Base-by-base conservation (phyloP, 53 echinoderm and acorn worm species). In the Echinometra lucunter region DNA sequence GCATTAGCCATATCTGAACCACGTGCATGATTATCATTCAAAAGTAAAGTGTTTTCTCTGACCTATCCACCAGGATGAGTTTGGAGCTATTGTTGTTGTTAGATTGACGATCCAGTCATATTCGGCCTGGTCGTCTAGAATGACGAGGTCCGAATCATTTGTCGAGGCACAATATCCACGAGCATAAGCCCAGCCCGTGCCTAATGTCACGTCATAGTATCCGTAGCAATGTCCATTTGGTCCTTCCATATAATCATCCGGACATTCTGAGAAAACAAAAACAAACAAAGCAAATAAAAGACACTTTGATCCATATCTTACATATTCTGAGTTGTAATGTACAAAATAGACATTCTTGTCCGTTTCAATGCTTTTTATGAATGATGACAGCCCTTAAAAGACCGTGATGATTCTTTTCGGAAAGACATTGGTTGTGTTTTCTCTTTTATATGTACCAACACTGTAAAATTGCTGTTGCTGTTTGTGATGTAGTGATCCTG, bases 51-150 rank as follows among this genome's bases (percentile, higher is more conserved):
- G 11, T 69, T 10, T 30, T 69, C 69, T 10, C 95, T 45, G 28
- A 97, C 97, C 97, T 38, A 97, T 93, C 97, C 97, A 97, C 95
- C 96, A 97, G 9, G 70, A 30, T 13, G 81, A 93, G 49, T 88
- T 93, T 9, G 95, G 88, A 44, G 83, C 92, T 16, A 53, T 34
- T 30, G 89, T 91, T 0, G 45, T n/a, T 47, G 95, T 97, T 38
- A 63, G 66, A 35, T 89, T 93, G 89, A 92, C 23, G 60, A 97
- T 47, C 95, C 88, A 97, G 13, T 94, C 80, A 27, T 95, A 66
- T 45, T 97, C 97, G 16, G 90, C 92, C 45, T 74, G 66, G 55
- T 88, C 94, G 34, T 95, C 66, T 38, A 97, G 93, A 49, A 97
- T 95, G 11, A 80, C 89, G n/a, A 97, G 74, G 53, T 97, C 97